A percentile compares a stretch with the other conserved stretches of the same genome.
Conservation (phyloP, 23 tunicate species). For the Oikopleura dioica region DNA sequence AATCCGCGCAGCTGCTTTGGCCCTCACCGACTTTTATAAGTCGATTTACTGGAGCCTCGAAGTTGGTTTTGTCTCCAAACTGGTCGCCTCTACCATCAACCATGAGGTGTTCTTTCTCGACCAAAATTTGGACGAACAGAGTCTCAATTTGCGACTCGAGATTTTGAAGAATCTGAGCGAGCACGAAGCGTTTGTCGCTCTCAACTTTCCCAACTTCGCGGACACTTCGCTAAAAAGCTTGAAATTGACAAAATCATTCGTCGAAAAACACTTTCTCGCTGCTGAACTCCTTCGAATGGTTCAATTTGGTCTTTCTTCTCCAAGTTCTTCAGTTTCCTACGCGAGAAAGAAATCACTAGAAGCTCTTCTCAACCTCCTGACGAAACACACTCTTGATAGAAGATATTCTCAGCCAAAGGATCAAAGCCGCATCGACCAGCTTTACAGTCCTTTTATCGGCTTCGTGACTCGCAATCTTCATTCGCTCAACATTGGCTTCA, state of each 20-base stretch:
- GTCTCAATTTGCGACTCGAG: neutral
- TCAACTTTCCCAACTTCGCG: constrained; percentile 12
- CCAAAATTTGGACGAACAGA: neutral
- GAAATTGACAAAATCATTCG: neutral
- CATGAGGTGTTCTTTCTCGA: neutral
- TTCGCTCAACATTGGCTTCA: neutral
- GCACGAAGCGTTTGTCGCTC: neutral
- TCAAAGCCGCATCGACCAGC: neutral
- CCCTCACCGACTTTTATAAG: neutral
- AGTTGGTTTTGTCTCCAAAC: neutral
- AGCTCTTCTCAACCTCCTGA: neutral
- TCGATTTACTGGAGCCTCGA: neutral
- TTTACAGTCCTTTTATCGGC: neutral
- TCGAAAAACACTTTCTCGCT: neutral
- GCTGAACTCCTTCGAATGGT: neutral
- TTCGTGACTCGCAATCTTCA: neutral
- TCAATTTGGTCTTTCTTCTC: neutral
- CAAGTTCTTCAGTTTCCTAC: neutral
- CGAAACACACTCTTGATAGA: neutral
- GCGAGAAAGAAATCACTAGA: neutral
- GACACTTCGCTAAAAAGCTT: neutral
- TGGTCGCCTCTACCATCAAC: neutral
- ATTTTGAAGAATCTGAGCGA: neutral
- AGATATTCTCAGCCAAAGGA: neutral
- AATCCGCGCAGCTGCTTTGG: neutral